Evolutionary conservation across 2,113 vertebrate species (phyloP), one percentile per base, ranked within the genome.

Genomic region (Kobus ellipsiprymnus): DNA sequence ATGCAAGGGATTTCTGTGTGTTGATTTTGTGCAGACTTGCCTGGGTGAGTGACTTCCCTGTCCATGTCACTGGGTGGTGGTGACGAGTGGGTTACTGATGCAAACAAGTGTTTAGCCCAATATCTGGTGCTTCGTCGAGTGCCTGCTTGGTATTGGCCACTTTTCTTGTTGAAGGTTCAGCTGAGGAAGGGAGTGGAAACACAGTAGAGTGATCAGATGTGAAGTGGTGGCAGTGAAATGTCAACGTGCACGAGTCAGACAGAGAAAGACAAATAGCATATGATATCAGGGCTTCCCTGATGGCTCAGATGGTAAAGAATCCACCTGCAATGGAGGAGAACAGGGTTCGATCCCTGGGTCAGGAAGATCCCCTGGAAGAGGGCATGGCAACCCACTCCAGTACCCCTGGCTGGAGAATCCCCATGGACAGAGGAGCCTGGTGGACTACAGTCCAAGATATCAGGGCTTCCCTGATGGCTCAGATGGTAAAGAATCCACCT

Each of bases 261-360:
- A 77, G 23, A 77, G 67, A 40, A 71, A 71, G 71, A 77, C 71
- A 77, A 44, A 77, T 3, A 44, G 21, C 71, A 44, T 14, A 7
- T 14, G 71, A 14, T 40, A 74, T 6, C 36, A 27, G 67, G 67
- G 67, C 19, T 71, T 40, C n/a, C 67, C 67, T 23, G 19, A n/a
- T 3, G n/a, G 67, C 67, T 23, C 67, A 23, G 67, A 6, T 1
- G 19, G n/a, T 71, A 23, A 36, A 23, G n/a, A 71, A 12, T 23
- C 67, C 67, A 12, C 67, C 67, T 71, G 67, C 5, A 36, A 12
- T 71, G n/a, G 2, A 5, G n/a, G n/a, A 71, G 67, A 71, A 23
- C 19, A 0, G 67, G 19, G 10, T 40, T 40, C 0, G 1, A 40
- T 71, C 67, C n/a, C 19, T 23, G n/a, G 10, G 19, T 40, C 1